Evolutionary conservation across 2,113 vertebrate genomes (phyloP), one percentile per base, ranked within the genome.

Genomic region (Mola mola): DNA sequence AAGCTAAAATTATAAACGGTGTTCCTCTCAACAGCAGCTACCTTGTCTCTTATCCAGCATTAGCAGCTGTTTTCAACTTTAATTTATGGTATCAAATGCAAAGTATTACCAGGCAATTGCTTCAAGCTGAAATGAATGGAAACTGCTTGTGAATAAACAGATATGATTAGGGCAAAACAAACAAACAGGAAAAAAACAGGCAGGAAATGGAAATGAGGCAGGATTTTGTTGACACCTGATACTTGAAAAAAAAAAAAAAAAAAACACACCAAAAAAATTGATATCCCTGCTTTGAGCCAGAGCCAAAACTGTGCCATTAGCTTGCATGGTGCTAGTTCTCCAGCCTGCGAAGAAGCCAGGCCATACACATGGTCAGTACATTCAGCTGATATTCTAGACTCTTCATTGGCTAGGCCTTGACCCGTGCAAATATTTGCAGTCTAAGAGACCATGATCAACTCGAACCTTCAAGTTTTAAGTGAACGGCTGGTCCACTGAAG

Each of bases 381-480:
- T 86, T 86, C 83, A 66, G 51, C 57, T 65, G 36, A 55, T 65
- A 51, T 21, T 44, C 55, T 57, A 63, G 22, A 60, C 53, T 71
- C 49, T 69, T 75, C 73, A 38, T 53, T 21, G 8, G 16, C 20
- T 20, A 40, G 48, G 43, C 75, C 63, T 77, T 48, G 33, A 49
- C 49, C 42, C 50, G 77, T 81, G 79, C 82, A 87, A 86, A 82
- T 50, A 47, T 61, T 43, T 46, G 19, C n/a, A 73, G 62, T 75
- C 55, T 56, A 22, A 62, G 22, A 72, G 22, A 66, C 63, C n/a
- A 3, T 47, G 58, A 25, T 68, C 31, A 44, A 78, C 56, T 36
- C 16, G 46, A 55, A 68, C 70, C 64, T 86, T 87, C 83, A 87
- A 83, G 82, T 86, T 75, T 81, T 43, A 73, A 57, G 68, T 73